Base-by-base conservation (phyloP, 64 coral and sea anemone genomes). In the Trachythela sp. region DNA sequence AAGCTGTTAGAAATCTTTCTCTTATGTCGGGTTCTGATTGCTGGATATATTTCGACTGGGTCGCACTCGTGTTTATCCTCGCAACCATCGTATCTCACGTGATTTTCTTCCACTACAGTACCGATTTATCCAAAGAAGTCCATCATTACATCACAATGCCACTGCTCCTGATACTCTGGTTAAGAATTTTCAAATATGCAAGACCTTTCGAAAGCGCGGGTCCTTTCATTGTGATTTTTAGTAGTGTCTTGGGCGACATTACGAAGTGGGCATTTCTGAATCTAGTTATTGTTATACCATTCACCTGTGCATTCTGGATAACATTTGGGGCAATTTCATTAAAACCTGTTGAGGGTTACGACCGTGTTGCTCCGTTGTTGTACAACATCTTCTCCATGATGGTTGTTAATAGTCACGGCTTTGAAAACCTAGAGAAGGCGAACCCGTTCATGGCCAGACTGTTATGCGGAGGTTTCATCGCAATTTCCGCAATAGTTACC, bases 101-200 rank as follows among this genome's bases (percentile, higher is more conserved):
- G 71, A 77, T 77, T 33, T 77, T 77, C 36, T 77, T 77, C 71
- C 32, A 77, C 36, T 32, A 35, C 36, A 77, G 71, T 18, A 35
- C 71, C 2, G 36, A 77, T 35, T 7, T 38, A 38, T 77, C 30
- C 13, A 77, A 35, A 77, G 71, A 27, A 38, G 71, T 77, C 17
- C 71, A 77, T 77, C 71, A 77, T 33, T 77, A 77, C 31, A 39
- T 77, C 13, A 77, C 17, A 33, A 77, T 77, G 36, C 71, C 71
- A 77, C 71, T 77, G 36, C 36, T 77, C 30, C 31, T 77, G 71
- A 77, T 77, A 77, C 71, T 77, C 71, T 77, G 71, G 71, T 35
- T 59, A 59, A 13, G 30, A 36, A 77, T 39, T 13, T 77, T 11
- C 71, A 77, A 77, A 39, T 77, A 77, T 77, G 71, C 71, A 36